Conservation (phyloP, 2,113 vertebrate species). For the Notarius lentiginosus region DNA sequence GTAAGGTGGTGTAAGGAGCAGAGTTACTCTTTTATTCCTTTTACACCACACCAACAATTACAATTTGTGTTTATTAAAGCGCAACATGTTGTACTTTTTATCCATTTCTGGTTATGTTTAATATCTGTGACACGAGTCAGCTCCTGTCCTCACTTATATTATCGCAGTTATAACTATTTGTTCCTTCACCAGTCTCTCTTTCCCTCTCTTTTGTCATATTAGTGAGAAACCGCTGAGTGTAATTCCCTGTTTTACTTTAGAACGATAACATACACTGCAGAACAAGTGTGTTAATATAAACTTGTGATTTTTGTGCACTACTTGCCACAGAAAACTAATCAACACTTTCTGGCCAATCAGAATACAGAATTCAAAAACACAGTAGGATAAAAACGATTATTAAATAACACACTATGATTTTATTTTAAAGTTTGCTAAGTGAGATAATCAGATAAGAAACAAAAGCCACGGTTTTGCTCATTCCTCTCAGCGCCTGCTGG, state of each 20-base stretch:
- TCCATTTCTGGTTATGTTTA: too few relatives aligned
- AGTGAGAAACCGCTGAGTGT: neutral
- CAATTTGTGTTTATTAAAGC: too few relatives aligned
- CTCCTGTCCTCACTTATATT: too few relatives aligned
- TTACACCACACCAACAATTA: too few relatives aligned
- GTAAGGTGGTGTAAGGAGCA: too few relatives aligned
- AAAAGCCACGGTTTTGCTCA: slow-evolving; percentile 10
- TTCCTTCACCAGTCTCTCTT: too few relatives aligned
- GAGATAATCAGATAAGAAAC: neutral
- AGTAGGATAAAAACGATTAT: neutral
- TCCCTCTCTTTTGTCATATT: too few relatives aligned
- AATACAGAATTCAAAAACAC: neutral
- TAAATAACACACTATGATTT: neutral
- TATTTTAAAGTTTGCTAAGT: neutral
- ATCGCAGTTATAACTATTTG: too few relatives aligned
- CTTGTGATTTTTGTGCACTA: neutral
- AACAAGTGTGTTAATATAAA: neutral
- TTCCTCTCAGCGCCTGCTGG: slow-evolving; percentile 8
- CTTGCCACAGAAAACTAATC: neutral
- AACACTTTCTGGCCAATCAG: neutral
- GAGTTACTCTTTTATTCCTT: too few relatives aligned
- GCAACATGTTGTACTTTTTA: too few relatives aligned
- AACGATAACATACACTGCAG: neutral
- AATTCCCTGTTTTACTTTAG: neutral
- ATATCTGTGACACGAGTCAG: too few relatives aligned